Evolutionary conservation across 2,113 vertebrate species (phyloP).

Genomic region (Antigone vipio): DNA sequence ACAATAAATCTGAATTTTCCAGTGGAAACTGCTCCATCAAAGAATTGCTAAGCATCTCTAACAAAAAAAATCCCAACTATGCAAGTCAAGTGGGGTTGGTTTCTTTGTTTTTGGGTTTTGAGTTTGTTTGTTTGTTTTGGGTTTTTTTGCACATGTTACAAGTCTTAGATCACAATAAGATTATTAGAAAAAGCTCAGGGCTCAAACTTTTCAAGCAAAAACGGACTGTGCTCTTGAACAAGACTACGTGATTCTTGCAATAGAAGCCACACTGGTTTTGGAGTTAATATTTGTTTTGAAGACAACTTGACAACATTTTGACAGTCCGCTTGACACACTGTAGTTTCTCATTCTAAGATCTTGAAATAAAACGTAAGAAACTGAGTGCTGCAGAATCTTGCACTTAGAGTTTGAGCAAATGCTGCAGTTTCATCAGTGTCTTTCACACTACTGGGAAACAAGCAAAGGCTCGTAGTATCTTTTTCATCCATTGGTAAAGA

Average conservation of each 20-base stretch:
- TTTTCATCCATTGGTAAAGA: neutral
- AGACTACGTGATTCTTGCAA: neutral
- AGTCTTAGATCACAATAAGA: neutral
- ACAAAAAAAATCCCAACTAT: neutral
- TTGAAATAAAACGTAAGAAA: neutral
- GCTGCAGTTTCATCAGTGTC: neutral
- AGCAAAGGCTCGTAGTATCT: neutral
- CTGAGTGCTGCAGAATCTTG: neutral
- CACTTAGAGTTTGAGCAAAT: neutral
- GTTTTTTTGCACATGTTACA: neutral
- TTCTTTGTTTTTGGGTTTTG: neutral
- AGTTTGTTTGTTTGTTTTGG: neutral
- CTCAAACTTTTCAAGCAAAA: neutral
- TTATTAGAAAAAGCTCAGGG: neutral
- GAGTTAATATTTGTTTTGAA: neutral
- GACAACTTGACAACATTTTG: neutral
- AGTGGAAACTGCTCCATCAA: neutral
- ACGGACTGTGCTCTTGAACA: neutral
- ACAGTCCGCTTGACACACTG: neutral
- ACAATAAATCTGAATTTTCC: neutral
- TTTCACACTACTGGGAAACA: neutral
- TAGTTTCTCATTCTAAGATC: neutral
- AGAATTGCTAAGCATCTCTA: neutral
- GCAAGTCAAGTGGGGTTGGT: neutral
- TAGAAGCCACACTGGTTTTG: neutral